Conservation (phyloP, 2,797 vertebrate genomes). For the Phataginus tricuspis region DNA sequence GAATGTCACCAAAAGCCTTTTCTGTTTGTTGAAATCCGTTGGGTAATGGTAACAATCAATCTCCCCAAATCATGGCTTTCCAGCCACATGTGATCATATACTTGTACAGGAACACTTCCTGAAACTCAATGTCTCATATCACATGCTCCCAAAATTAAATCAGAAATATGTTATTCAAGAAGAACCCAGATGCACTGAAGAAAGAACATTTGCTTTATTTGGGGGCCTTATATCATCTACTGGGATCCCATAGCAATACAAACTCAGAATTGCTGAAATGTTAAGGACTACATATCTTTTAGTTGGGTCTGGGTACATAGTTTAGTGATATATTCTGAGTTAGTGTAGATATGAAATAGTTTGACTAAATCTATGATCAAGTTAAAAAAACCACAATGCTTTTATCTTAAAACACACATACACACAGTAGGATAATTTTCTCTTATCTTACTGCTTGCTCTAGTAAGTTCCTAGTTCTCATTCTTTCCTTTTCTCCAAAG, state of each 20-base stretch:
- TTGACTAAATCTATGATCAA: conserved; percentile 42
- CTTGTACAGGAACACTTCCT: background rate
- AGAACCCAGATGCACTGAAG: conserved; percentile 47
- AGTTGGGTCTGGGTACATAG: background rate
- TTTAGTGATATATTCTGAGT: background rate
- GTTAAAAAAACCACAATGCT: background rate
- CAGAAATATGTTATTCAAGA: conserved; percentile 55
- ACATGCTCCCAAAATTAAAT: conserved; percentile 56
- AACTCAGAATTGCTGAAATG: conserved; percentile 40
- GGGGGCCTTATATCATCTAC: background rate
- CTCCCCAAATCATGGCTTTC: background rate
- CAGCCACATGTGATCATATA: background rate
- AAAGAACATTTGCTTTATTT: conserved; percentile 44
- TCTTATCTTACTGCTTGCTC: background rate
- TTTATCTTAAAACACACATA: background rate
- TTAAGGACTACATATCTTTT: conserved; percentile 37
- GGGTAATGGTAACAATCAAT: background rate
- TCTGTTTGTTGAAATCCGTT: conserved; percentile 12
- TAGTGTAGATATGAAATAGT: background rate
- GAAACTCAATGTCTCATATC: conserved; percentile 49
- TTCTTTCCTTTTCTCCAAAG: background rate
- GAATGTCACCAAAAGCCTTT: background rate
- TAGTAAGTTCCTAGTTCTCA: conserved; percentile 11
- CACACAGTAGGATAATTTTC: background rate
- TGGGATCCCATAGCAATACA: background rate